phyloP scores from a whole-genome alignment of 2,113 vertebrate species.

The Sitta europaea region DNA sequence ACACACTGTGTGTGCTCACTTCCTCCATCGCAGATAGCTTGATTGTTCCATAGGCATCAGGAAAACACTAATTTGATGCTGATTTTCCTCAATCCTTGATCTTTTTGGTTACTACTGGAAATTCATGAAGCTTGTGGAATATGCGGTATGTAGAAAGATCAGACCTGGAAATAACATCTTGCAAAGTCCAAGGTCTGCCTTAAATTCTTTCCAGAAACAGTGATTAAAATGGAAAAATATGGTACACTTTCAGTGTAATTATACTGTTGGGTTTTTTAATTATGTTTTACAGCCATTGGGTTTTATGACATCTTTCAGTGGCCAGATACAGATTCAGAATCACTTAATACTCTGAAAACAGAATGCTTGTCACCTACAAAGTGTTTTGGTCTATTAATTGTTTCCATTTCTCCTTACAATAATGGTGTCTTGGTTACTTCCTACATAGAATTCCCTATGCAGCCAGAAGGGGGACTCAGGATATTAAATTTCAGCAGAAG shows the following conservation, averaged over 20 bases:
- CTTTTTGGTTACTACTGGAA: neutral
- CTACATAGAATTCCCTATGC: neutral
- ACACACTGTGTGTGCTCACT: neutral
- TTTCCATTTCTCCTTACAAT: neutral
- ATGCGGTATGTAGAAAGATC: neutral
- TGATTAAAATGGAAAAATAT: neutral
- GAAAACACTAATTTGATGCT: neutral
- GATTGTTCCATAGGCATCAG: neutral
- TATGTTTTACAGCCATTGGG: neutral
- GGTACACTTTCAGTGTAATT: neutral
- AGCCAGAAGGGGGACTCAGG: constrained; percentile 62
- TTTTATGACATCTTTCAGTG: neutral
- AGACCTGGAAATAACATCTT: neutral
- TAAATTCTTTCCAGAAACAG: neutral
- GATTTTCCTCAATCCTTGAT: neutral
- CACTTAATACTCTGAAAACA: neutral
- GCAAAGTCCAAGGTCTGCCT: neutral
- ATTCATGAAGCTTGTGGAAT: neutral
- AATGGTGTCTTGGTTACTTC: constrained; percentile 4
- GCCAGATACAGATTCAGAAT: neutral
- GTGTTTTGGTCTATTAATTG: neutral
- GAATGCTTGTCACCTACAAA: neutral
- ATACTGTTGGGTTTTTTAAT: neutral
- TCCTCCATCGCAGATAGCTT: neutral
- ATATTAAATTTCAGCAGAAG: constrained; percentile 32